Evolutionary conservation across 2,797 vertebrate genomes (phyloP), one percentile per base, ranked within the genome.

Genomic region (Cossypha polioptera): DNA sequence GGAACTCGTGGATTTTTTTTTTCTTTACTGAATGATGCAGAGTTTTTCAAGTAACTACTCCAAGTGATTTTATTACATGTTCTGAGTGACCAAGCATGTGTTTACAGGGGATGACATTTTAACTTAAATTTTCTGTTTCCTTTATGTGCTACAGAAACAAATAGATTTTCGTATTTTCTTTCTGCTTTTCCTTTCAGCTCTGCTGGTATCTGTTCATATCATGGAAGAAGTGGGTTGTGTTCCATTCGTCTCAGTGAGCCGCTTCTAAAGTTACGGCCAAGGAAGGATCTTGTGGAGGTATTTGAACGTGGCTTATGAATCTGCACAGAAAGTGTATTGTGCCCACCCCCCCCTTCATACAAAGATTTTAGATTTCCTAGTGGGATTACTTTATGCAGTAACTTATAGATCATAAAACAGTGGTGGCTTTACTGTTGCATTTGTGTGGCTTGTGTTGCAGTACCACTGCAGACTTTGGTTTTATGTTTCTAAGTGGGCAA

Each of bases 221-320:
- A 99, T 90, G 99, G 99, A 18, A 97, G 93, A 69, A 98, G 99
- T 25, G 99, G 99, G 16, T 97, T 99, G 96, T 99, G 99, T 88
- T 99, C 99, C 4, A 99, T 99, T 96, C 98, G 99, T 40, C 98
- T 99, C 84, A 99, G 99, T 71, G 99, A 99, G 78, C 99, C 99
- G 0, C 98, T 99, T 29, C 94, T 99, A 31, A 99, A 99, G 95
- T 95, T 99, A 35, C 97, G 99, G 92, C 99, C 99, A 4, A 98
- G 99, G 43, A 99, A 98, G 95, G 99, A 99, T 94, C 98, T 99
- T 3, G 98, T 99, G 54, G 97, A 99, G 99, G 99, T 99, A 97
- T 93, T 88, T 91, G 31, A 86, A 43, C 14, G 9, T 28, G 59
- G 31, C 31, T 65, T 2, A 1, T 58, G 35, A 73, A 45, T 50